Base-by-base conservation (phyloP, 1,140 invertebrate species). In the Aphidius ervi region DNA sequence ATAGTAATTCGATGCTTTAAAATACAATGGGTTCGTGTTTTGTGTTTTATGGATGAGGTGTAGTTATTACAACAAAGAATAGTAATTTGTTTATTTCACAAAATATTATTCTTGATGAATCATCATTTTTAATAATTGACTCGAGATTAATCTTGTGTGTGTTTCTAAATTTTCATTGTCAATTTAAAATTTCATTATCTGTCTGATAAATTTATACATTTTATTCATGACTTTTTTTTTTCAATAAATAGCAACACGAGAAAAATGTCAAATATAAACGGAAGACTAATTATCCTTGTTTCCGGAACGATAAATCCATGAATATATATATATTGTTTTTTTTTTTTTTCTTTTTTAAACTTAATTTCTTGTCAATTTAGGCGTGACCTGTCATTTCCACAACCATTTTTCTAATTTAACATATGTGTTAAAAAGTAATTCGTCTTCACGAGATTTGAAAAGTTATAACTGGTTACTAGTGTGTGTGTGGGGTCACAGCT, bases 401-500 rank as follows among this genome's bases (percentile, higher is more conserved):
- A 55, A 16, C 41, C 45, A 59, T 53, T 59, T 43, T 47, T 45
- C 43, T 49, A 50, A 59, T 52, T 31, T 31, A 31, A 31, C 23
- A 31, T 31, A 63, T 46, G 46, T 63, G 62, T 48, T 59, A 59
- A 63, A 59, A 58, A 56, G 47, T 52, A 37, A 56, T 40, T 45
- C 52, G 23, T 58, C 56, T 47, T 54, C 54, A 52, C 46, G 41
- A 48, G 49, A 62, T 43, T 45, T 42, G 5, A n/a, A 37, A 45
- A 39, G 53, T 6, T 20, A 20, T 10, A 8, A 10, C 5, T 9
- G 10, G 8, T 6, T 7, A 6, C 46, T 39, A n/a, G n/a, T 46
- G 52, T 16, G 52, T 37, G 45, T 45, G 31, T n/a, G 46, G 49
- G 46, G 49, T 63, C 16, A 20, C 31, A 46, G 8, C 23, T 31